Base-by-base conservation (phyloP, 2,888 invertebrate genomes). In the Empis livida region DNA sequence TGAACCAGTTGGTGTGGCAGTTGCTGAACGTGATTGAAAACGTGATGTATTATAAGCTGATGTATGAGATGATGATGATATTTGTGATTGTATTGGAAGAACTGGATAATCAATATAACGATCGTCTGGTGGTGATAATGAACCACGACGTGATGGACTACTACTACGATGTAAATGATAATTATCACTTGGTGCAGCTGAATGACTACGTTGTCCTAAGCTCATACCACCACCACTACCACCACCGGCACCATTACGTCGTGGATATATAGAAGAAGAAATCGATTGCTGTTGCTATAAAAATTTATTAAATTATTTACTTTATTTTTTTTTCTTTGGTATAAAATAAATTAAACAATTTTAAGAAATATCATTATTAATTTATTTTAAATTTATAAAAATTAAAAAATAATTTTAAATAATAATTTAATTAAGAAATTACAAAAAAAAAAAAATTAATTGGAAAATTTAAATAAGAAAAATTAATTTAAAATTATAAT, bases 1-100 rank as follows among this genome's bases (percentile, higher is more conserved):
- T 56, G 92, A 93, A 52, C 92, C 90, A 49, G 91, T 91, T 46
- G 94, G 94, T 46, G 93, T 93, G 57, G 88, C 91, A 49, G 91
- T 92, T 52, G 91, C 89, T 47, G 89, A 89, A 43, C 88, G 79
- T 49, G 88, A 88, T 65, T 84, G 83, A 67, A 87, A 87, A 56
- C 86, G 76, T 53, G 81, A 75, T 57, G 62, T 60, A 53, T 66
- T 63, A 48, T 67, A 67, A 43, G 51, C 51, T 46, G 53, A 50
- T 6, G 40, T 43, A 43, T 43, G 44, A 9, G 48, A 41, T 16
- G 46, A 40, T 11, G 44, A 38, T 16, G 43, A 50, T 10, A 27
- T 47, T 40, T 15, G 16, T 38, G 63, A 57, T 58, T 65, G 64
- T 53, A 64, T 59, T 65, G 67, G 68, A 66, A 67, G 66, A 61